Evolutionary conservation across 1,140 invertebrate species (phyloP), one percentile per base, ranked within the genome.

Genomic region (Drosophila nigrodunni): DNA sequence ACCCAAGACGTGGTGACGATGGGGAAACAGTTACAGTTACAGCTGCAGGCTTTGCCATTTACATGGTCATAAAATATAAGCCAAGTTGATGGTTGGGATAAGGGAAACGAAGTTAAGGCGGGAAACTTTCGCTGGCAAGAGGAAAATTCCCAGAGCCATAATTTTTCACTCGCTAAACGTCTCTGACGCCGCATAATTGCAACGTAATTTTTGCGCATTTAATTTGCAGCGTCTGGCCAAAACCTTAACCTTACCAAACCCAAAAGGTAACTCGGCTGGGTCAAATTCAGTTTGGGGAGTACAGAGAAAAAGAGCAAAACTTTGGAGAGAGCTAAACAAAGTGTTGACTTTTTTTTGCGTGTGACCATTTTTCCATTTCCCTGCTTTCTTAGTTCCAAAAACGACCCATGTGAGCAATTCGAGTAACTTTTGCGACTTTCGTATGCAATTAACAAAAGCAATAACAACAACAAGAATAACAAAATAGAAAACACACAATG

Each of bases 131-230:
- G 76, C 80, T 81, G 60, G 50, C 58, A 47, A 44, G 55, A 65
- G 71, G 58, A 73, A 78, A 75, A 83, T 80, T 85, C 81, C 81
- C 81, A 80, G 58, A 80, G 81, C 81, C 77, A 85, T 85, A 83
- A 85, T 85, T 83, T 78, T 71, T 85, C 74, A 78, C 62, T 85
- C 74, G 77, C 62, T 67, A 70, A 64, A 80, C 81, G 73, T 85
- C 81, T 80, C 81, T 82, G 65, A 85, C 81, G 81, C 81, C 81
- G 81, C 81, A 85, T 85, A 85, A 85, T 85, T 85, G 81, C 81
- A 85, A 74, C 81, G 81, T 85, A 85, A 85, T 85, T 85, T 82
- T 73, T 57, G 77, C 81, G 81, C 74, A 85, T 83, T 85, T 85
- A 83, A 80, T 85, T 80, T 80, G 30, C 68, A 77, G 58, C 67